Percentiles rank a stretch among this genome's conserved stretches.
Conservation (phyloP, 1,140 invertebrate species). For the Cyphomyrmex costatus region DNA sequence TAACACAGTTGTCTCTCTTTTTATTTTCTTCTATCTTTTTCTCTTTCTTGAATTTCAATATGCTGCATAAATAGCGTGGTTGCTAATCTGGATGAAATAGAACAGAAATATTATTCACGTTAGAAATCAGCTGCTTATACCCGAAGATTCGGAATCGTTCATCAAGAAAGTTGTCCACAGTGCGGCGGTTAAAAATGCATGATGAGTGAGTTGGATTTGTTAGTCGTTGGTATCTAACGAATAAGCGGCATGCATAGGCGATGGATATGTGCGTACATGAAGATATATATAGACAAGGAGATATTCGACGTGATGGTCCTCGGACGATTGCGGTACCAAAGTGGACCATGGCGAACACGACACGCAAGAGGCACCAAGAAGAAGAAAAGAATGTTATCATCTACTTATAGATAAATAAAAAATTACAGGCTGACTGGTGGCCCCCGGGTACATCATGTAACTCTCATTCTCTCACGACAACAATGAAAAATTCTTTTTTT, state of each 20-base stretch:
- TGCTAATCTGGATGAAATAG: background rate
- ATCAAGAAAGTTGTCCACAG: background rate
- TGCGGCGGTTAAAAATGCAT: constrained; percentile 43
- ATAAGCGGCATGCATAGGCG: constrained; percentile 51
- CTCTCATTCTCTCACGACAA: constrained; percentile 31
- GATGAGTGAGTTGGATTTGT: constrained; percentile 10
- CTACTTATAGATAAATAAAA: constrained; percentile 66
- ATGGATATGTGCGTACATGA: constrained; percentile 64
- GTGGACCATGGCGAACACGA: constrained; percentile 15
- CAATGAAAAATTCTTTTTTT: background rate
- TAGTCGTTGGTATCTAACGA: constrained; percentile 13
- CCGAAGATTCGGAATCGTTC: background rate
- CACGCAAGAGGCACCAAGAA: constrained; percentile 26
- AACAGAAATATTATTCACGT: constrained; percentile 34
- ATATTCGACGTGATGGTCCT: constrained; percentile 26
- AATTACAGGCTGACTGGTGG: constrained; percentile 79
- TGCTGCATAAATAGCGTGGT: background rate
- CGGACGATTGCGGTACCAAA: background rate
- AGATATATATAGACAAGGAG: constrained; percentile 19
- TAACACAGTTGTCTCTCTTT: background rate
- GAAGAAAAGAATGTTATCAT: constrained; percentile 29
- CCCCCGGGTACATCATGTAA: constrained; percentile 67
- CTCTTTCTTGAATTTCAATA: background rate
- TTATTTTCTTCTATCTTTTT: background rate
- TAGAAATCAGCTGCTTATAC: background rate